Percentiles rank a stretch among this genome's conserved stretches.
phyloP scores from a whole-genome alignment of 2,888 invertebrate species.

The Liposcelis brunnea region DNA sequence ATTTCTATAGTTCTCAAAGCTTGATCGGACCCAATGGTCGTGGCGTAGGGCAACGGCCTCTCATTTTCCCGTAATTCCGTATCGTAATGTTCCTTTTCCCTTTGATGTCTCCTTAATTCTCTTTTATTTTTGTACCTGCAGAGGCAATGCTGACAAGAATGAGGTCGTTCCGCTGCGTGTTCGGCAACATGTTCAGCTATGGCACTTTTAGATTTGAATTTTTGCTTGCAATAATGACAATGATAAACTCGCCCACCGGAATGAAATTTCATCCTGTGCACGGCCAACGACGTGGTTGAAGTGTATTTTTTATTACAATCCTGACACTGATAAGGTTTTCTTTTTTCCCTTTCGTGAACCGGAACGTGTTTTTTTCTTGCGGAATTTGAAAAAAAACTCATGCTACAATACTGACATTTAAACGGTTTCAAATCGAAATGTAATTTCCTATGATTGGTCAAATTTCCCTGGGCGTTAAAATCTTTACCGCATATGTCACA shows the following conservation, averaged over 20 bases:
- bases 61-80: not conserved
- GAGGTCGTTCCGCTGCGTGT: conserved; percentile 1
- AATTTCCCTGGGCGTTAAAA: conserved; percentile 33
- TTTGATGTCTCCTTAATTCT: conserved; percentile 2
- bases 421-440: conserved; percentile 1
- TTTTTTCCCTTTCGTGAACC: conserved; percentile 2
- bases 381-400: not conserved
- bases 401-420: conserved; percentile 7
- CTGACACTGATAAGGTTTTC: conserved; percentile 4
- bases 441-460: conserved; percentile 4
- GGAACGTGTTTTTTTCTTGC: conserved; percentile 4
- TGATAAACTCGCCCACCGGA: not conserved
- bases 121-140: conserved; percentile 4
- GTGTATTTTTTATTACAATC: conserved; percentile 7
- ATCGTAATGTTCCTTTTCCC: conserved; percentile 1
- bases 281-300: conserved; percentile 5
- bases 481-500: conserved; percentile 47
- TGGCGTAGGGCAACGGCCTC: not conserved
- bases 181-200: conserved; percentile 2
- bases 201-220: conserved; percentile 1
- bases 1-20: too few species aligned
- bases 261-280: conserved; percentile 4
- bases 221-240: conserved; percentile 7
- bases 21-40: not conserved
- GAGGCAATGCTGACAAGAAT: conserved; percentile 5